Conservation (phyloP, 2,888 invertebrate species). For the Phyto melanocephala region DNA sequence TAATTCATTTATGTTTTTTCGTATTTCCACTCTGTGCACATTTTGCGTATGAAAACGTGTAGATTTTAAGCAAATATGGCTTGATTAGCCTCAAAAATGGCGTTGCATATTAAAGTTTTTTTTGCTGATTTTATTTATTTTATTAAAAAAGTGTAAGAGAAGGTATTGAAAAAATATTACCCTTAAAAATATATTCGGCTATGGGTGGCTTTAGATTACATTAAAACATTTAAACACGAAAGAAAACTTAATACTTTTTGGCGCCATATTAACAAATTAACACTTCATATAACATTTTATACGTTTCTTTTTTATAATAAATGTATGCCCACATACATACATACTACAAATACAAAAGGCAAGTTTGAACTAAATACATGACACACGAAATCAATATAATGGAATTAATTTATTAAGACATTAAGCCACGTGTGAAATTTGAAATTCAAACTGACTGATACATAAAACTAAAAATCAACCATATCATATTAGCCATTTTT, state of each 20-base stretch:
- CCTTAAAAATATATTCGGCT: neutral
- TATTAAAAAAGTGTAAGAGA: slow-evolving; percentile 17
- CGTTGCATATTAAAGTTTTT: slow-evolving; percentile 59
- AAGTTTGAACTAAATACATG: slow-evolving; percentile 13
- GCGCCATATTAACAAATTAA: slow-evolving; percentile 65
- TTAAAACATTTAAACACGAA: slow-evolving; percentile 45
- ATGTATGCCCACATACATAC: too few species aligned
- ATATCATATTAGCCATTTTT: too few species aligned
- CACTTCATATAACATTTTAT: slow-evolving; percentile 55
- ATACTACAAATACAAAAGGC: neutral
- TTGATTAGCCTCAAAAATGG: slow-evolving; percentile 64
- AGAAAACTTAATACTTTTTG: slow-evolving; percentile 62
- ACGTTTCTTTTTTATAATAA: too few species aligned
- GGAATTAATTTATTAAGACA: slow-evolving; percentile 76
- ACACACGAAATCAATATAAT: slow-evolving; percentile 68
- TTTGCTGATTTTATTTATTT: neutral
- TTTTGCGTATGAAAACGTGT: slow-evolving; percentile 64
- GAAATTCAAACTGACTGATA: slow-evolving; percentile 54
- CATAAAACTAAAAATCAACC: neutral
- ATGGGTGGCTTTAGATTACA: slow-evolving; percentile 64
- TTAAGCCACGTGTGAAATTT: slow-evolving; percentile 77
- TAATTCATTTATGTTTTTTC: neutral
- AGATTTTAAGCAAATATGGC: slow-evolving; percentile 64
- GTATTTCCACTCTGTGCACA: slow-evolving; percentile 49
- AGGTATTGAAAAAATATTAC: neutral